Conservation (phyloP, 2,888 invertebrate genomes). For the Germaria angustata region DNA sequence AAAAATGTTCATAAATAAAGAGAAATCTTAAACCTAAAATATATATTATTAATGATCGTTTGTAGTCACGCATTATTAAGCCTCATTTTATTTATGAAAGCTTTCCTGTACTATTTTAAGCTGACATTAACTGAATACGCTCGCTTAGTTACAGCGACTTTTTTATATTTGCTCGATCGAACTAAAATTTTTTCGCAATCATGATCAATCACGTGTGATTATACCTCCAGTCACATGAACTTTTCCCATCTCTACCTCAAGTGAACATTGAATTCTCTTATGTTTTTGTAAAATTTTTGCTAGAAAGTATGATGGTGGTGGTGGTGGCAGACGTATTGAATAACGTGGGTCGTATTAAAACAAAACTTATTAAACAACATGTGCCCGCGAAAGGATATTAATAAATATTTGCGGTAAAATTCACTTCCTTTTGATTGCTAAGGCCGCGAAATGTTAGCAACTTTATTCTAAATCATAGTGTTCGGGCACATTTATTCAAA, state of each 20-base stretch:
- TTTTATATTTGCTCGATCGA: too few species aligned
- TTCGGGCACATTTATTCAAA: background rate
- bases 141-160: too few species aligned
- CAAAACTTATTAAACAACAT: conserved; percentile 19
- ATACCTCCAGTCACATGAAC: too few species aligned
- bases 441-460: conserved; percentile 26
- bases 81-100: too few species aligned
- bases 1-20: too few species aligned
- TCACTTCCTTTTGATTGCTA: conserved; percentile 32
- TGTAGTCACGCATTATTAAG: too few species aligned
- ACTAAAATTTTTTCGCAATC: too few species aligned
- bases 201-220: background rate
- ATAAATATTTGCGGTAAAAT: conserved; percentile 45
- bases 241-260: background rate
- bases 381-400: conserved; percentile 22
- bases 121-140: too few species aligned
- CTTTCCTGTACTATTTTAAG: too few species aligned
- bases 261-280: background rate
- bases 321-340: conserved; percentile 4
- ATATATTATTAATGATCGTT: too few species aligned
- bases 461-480: conserved; percentile 15
- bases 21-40: too few species aligned
- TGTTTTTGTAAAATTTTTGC: background rate
- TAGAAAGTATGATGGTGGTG: conserved; percentile 24
- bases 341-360: background rate